Conservation (phyloP, 2,888 invertebrate species). For the Calameuta pallipes region DNA sequence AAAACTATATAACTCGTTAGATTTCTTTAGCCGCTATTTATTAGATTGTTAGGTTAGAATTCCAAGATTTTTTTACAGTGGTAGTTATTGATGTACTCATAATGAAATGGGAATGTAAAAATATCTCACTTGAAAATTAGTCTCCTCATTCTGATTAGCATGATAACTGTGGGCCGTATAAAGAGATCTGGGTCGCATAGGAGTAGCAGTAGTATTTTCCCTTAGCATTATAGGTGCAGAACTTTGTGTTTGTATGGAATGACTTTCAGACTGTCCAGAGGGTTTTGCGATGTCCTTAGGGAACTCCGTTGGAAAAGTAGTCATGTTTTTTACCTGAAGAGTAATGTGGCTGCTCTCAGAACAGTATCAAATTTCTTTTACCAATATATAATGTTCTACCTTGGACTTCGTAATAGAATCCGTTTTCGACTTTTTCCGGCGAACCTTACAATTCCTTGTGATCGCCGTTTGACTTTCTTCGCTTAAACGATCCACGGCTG, state of each 20-base stretch:
- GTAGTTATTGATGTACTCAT: not conserved
- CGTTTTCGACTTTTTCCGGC: constrained; percentile 51
- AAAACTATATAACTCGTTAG: too few relatives aligned
- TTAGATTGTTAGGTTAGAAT: not conserved
- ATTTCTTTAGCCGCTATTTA: not conserved
- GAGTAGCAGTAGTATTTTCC: constrained; percentile 43
- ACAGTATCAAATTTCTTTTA: too few relatives aligned
- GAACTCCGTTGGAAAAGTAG: constrained; percentile 41
- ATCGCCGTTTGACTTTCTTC: constrained; percentile 45
- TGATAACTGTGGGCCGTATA: constrained; percentile 76
- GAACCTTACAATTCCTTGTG: constrained; percentile 50
- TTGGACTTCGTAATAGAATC: constrained; percentile 40
- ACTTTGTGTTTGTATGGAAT: constrained; percentile 18
- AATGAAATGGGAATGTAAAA: constrained; percentile 13
- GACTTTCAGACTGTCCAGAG: constrained; percentile 23
- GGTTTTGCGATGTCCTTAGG: constrained; percentile 49
- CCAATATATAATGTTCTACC: constrained; percentile 27
- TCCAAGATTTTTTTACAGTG: not conserved
- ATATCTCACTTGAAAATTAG: constrained; percentile 49
- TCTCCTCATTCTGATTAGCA: constrained; percentile 48
- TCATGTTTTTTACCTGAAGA: constrained; percentile 43
- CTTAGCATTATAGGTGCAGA: constrained; percentile 38
- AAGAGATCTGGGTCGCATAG: constrained; percentile 75
- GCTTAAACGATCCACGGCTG: constrained; percentile 42
- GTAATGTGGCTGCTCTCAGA: not conserved